Conservation (phyloP, 2,888 invertebrate species). For the Chydorus sphaericus region DNA sequence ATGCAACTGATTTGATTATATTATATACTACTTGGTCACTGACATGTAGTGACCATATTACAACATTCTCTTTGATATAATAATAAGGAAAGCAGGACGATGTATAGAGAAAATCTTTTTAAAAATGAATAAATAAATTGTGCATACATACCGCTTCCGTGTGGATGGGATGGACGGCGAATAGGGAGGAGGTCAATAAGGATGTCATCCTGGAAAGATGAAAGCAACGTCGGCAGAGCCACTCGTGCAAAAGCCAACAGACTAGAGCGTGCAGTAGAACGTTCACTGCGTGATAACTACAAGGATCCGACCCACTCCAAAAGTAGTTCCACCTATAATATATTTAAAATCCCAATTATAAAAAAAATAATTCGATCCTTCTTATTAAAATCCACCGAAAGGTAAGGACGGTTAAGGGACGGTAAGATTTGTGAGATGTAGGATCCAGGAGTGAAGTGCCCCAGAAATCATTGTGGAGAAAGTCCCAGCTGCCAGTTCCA, state of each 20-base stretch:
- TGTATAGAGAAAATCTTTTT: too few species aligned
- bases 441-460: conserved; percentile 69
- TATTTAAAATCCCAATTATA: neutral
- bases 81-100: too few species aligned
- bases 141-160: conserved; percentile 65
- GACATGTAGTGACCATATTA: too few species aligned
- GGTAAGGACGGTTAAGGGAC: conserved; percentile 65
- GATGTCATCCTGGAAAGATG: conserved; percentile 34
- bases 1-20: too few species aligned
- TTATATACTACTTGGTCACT: too few species aligned
- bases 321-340: conserved; percentile 58
- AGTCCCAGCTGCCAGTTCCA: conserved; percentile 41
- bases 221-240: conserved; percentile 35
- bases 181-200: conserved; percentile 55
- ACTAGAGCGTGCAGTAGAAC: conserved; percentile 57
- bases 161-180: conserved; percentile 75
- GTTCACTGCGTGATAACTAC: conserved; percentile 70
- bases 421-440: conserved; percentile 71
- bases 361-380: neutral
- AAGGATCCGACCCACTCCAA: conserved; percentile 50
- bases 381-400: conserved; percentile 46
- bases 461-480: conserved; percentile 73
- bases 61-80: too few species aligned
- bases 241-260: conserved; percentile 54
- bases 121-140: neutral